phyloP scores from a whole-genome alignment of 2,888 invertebrate species.

The Silvanus unidentatus region DNA sequence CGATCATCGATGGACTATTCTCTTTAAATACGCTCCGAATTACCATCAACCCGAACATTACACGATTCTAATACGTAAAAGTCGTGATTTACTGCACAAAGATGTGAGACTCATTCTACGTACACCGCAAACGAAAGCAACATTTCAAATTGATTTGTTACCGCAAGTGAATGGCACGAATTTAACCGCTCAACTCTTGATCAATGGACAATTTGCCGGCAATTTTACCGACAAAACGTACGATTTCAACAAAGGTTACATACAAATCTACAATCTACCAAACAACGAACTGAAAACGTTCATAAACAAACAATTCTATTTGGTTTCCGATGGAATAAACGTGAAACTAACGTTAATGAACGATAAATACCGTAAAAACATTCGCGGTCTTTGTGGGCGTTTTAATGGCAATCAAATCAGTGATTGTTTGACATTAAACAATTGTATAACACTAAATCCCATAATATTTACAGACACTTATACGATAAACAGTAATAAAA shows the following conservation, averaged over 20 bases:
- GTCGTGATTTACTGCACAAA: background rate
- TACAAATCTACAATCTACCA: constrained; percentile 1
- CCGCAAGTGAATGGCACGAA: background rate
- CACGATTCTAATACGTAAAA: background rate
- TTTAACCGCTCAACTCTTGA: background rate
- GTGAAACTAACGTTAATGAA: too few relatives aligned
- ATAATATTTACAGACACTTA: too few relatives aligned
- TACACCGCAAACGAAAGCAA: background rate
- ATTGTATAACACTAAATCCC: too few relatives aligned
- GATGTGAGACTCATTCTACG: background rate
- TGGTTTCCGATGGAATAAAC: too few relatives aligned
- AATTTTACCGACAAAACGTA: background rate
- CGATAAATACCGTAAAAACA: too few relatives aligned
- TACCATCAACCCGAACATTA: constrained; percentile 1
- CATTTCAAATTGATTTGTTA: background rate
- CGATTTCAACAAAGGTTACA: background rate
- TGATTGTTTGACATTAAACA: too few relatives aligned
- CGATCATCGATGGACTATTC: background rate
- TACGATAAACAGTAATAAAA: too few relatives aligned
- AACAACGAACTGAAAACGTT: background rate
- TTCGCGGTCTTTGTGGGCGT: too few relatives aligned
- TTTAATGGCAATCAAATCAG: too few relatives aligned
- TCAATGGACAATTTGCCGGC: background rate
- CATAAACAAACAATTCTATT: too few relatives aligned
- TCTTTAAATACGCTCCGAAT: background rate